A percentile compares a stretch with the other conserved stretches of the same genome.
phyloP scores from a whole-genome alignment of 2,113 vertebrate species.

The Saimiri boliviensis region DNA sequence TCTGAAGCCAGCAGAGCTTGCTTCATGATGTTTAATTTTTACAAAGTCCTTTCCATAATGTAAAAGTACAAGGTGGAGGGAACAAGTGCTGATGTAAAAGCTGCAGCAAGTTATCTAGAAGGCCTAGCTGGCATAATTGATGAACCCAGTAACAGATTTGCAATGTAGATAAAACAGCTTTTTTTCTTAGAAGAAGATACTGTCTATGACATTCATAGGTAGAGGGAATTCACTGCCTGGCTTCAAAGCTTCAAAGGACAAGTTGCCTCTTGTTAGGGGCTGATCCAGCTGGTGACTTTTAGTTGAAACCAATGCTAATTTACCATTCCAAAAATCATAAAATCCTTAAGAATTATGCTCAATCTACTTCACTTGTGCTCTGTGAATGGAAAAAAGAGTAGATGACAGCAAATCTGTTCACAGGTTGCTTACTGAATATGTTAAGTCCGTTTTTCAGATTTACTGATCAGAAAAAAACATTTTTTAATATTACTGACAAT shows the following conservation, averaged over 20 bases:
- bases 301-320: background rate
- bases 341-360: background rate
- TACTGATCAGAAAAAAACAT: background rate
- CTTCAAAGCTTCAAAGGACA: background rate
- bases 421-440: background rate
- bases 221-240: background rate
- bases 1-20: background rate
- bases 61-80: background rate
- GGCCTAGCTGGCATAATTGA: background rate
- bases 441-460: background rate
- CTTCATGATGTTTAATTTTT: background rate
- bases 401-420: background rate
- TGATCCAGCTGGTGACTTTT: background rate
- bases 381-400: background rate
- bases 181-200: background rate
- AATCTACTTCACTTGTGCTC: background rate
- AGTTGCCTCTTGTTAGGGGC: background rate
- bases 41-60: background rate
- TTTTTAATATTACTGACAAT: background rate
- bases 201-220: background rate
- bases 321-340: background rate
- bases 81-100: background rate
- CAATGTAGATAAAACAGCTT: background rate
- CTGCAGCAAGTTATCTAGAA: background rate
- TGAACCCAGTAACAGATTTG: background rate